Conservation (phyloP, 2,113 vertebrate species). For the Cryptoleucopteryx plumbea region DNA sequence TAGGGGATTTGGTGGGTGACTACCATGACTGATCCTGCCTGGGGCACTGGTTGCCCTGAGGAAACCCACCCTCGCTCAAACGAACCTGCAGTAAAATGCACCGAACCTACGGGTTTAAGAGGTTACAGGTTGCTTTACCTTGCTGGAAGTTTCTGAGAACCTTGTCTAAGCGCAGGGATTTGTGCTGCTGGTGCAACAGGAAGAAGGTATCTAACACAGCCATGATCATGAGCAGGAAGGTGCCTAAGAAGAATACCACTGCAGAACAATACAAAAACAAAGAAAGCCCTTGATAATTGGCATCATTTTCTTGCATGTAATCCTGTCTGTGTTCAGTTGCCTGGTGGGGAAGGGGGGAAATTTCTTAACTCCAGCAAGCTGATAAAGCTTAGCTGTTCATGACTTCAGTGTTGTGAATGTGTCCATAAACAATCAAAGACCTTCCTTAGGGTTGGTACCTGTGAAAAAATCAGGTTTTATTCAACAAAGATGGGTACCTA, state of each 20-base stretch:
- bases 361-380: background rate
- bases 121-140: background rate
- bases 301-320: background rate
- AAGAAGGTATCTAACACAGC: slow-evolving; percentile 74
- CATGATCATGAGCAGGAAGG: slow-evolving; percentile 73
- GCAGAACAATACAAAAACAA: background rate
- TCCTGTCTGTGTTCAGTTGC: background rate
- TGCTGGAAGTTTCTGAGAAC: background rate
- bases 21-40: accelerated
- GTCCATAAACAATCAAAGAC: background rate
- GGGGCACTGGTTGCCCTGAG: background rate
- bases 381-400: background rate
- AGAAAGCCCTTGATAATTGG: background rate
- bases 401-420: accelerated
- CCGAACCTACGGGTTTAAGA: background rate
- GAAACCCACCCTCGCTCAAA: background rate
- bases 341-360: background rate
- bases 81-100: background rate
- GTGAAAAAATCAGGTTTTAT: background rate
- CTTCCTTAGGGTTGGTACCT: background rate
- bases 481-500: slow-evolving; percentile 52
- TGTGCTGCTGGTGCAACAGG: slow-evolving; percentile 56
- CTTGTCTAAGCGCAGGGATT: background rate
- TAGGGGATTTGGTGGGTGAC: accelerated
- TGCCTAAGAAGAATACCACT: slow-evolving; percentile 68